Base-by-base conservation (phyloP, 2,113 vertebrate genomes). In the Paratilapia polleni region DNA sequence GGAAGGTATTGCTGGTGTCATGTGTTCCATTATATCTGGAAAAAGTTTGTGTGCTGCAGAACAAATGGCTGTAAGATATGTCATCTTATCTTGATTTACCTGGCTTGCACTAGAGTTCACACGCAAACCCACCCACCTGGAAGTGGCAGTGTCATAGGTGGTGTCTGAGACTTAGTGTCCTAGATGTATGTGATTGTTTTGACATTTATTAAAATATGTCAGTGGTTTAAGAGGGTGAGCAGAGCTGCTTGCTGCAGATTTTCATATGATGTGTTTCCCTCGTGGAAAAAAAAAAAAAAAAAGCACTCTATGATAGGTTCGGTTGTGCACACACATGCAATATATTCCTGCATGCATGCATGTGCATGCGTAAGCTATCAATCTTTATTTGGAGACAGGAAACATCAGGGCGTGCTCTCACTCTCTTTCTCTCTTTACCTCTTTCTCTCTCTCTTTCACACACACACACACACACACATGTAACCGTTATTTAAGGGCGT, bases 351-450 rank as follows among this genome's bases (percentile, higher is more conserved):
- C 6, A 22, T 43, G n/a, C 57, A 57, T 36, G 76, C 64, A 66
- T 24, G 34, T 56, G 78, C 77, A 73, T 38, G 59, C 47, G 63
- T 60, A 43, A 80, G 64, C 47, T 43, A 87, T 80, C 22, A 28
- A 76, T 77, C 85, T 90, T 90, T 93, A 91, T 91, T 91, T 89
- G 82, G 85, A 74, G 87, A 93, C 91, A 93, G 92, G 91, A 93
- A 92, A 83, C 86, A 86, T 88, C 75, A 85, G 91, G 88, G 91
- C 85, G 91, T 93, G 89, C 77, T 90, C 83, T 78, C 54, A 28
- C 80, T 78, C 77, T 78, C 68, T 68, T 31, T 80, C 56, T 82
- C 43, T 80, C 68, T 87, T 61, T 85, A 61, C 57, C 80, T 79
- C 74, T 56, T 31, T 83, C 66, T 73, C 47, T 34, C 47, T 54